A percentile compares a stretch with the other conserved stretches of the same genome.
Evolutionary conservation across 2,888 invertebrate species (phyloP).

Genomic region (Amiota minor): DNA sequence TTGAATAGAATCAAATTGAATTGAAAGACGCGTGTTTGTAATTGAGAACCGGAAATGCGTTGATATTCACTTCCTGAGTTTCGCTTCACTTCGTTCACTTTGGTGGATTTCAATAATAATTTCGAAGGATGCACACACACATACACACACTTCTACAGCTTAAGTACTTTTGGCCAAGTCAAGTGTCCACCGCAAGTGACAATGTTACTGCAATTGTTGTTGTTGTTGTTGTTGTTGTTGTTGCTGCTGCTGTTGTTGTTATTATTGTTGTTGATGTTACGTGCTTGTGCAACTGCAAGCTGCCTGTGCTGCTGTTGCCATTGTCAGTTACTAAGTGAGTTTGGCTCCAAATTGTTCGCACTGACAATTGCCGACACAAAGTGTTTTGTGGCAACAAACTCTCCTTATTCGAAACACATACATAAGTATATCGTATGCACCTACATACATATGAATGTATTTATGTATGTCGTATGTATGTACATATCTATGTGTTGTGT

Average conservation of each 20-base stretch:
- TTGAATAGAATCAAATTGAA: background rate
- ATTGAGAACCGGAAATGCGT: too few relatives aligned
- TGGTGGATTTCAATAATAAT: background rate
- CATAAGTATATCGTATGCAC: background rate
- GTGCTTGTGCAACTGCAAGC: conserved; percentile 56
- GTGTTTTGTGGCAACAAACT: conserved; percentile 56
- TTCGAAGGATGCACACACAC: background rate
- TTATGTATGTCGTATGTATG: too few relatives aligned
- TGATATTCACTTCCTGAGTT: too few relatives aligned
- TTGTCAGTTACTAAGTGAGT: conserved; percentile 60
- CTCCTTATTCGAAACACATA: background rate
- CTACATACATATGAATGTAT: background rate
- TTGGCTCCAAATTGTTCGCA: conserved; percentile 45
- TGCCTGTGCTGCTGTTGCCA: conserved; percentile 44
- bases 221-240: conserved; percentile 50
- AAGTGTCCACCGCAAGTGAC: conserved; percentile 55
- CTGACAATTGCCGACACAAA: conserved; percentile 63
- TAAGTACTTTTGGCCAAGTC: background rate
- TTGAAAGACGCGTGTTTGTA: background rate
- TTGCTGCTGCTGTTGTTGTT: conserved; percentile 8
- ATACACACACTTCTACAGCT: background rate
- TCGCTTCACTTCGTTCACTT: too few relatives aligned
- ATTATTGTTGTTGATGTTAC: background rate
- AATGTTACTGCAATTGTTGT: conserved; percentile 57
- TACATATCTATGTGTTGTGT: too few relatives aligned